A percentile compares a stretch with the other conserved stretches of the same genome.
Conservation (phyloP, 2,888 invertebrate species). For the Dolichopus griseipennis region DNA sequence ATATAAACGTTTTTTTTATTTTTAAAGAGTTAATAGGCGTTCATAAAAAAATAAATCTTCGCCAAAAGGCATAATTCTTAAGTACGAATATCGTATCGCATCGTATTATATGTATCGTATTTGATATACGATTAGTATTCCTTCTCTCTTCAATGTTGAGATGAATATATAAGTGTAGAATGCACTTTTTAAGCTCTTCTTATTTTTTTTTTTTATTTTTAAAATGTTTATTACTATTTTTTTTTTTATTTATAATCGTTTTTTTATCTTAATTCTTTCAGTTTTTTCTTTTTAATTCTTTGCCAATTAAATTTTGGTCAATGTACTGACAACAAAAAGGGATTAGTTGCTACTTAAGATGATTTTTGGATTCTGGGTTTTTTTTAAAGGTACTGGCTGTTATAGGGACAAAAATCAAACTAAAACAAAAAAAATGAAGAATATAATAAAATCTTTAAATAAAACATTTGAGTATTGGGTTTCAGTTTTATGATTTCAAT, state of each 20-base stretch:
- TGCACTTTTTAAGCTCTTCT: not conserved
- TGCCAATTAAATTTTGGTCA: constrained; percentile 1
- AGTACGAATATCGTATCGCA: not conserved
- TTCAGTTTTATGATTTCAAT: too few species aligned
- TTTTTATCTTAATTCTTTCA: not conserved
- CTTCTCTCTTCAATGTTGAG: not conserved
- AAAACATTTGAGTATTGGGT: too few species aligned
- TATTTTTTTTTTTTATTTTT: not conserved
- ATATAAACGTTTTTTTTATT: too few species aligned
- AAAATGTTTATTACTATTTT: not conserved
- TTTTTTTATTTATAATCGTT: not conserved
- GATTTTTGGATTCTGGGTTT: not conserved
- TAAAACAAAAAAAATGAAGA: too few species aligned
- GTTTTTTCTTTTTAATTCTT: not conserved
- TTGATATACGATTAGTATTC: too few species aligned
- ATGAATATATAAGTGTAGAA: too few species aligned
- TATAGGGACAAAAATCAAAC: too few species aligned
- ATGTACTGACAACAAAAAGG: not conserved
- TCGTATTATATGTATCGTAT: too few species aligned
- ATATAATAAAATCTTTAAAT: too few species aligned
- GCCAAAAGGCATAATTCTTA: not conserved
- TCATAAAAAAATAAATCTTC: not conserved
- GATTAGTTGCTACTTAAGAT: not conserved
- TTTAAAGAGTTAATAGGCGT: not conserved
- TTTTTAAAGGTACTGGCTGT: too few species aligned